Conservation (phyloP, 1,140 invertebrate genomes). For the Zaprionus africanus region DNA sequence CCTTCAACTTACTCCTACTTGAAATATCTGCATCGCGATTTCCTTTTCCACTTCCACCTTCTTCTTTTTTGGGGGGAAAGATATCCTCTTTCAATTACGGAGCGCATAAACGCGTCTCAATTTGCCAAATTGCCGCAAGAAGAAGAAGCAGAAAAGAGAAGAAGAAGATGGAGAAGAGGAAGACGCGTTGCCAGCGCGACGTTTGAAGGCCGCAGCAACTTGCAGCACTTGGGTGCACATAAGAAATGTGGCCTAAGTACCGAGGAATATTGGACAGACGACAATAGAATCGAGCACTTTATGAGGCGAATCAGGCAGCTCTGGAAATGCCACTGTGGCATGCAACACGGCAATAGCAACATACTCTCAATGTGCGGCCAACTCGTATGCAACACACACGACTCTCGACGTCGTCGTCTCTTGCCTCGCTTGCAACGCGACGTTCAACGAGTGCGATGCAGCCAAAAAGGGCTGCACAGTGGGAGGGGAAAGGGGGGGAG, state of each 20-base stretch:
- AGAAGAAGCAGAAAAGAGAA: neutral
- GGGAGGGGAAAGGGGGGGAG: neutral
- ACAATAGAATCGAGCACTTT: slow-evolving; percentile 69
- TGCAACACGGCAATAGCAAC: slow-evolving; percentile 49
- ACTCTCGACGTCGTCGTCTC: neutral
- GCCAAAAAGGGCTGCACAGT: slow-evolving; percentile 20
- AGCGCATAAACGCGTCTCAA: slow-evolving; percentile 24
- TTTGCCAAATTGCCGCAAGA: slow-evolving; percentile 44
- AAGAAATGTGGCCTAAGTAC: slow-evolving; percentile 60
- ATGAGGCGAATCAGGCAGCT: slow-evolving; percentile 40
- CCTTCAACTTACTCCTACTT: neutral
- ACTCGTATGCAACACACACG: slow-evolving; percentile 16
- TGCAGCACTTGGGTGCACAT: neutral
- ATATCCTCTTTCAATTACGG: slow-evolving; percentile 32
- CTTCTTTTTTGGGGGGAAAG: neutral
- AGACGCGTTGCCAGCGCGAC: slow-evolving; percentile 1
- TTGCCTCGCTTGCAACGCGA: slow-evolving; percentile 35
- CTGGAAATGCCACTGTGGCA: slow-evolving; percentile 32
- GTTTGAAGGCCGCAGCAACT: slow-evolving; percentile 1
- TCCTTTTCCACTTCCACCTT: neutral
- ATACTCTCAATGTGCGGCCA: slow-evolving; percentile 18
- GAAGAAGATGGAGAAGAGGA: neutral
- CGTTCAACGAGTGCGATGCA: slow-evolving; percentile 13
- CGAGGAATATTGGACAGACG: slow-evolving; percentile 50
- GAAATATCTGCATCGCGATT: slow-evolving; percentile 1